A percentile compares a stretch with the other conserved stretches of the same genome.
Conservation (phyloP, 1,140 invertebrate species). For the Cydia pomonella region DNA sequence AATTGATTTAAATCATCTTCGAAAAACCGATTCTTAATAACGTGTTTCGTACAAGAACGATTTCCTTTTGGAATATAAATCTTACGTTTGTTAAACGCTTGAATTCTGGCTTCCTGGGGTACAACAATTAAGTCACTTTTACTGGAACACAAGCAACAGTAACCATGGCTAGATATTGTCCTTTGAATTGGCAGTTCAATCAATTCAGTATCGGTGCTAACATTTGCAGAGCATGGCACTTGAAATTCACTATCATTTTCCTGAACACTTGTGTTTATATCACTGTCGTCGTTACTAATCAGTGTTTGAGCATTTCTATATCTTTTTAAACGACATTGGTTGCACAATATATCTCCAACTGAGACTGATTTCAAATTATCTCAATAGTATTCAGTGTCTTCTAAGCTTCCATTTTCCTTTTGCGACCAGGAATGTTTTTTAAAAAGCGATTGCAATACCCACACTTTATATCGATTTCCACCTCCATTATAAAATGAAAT, state of each 20-base stretch:
- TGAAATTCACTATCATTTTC: too few relatives aligned
- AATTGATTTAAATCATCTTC: constrained; percentile 22
- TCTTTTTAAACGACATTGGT: too few relatives aligned
- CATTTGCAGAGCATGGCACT: too few relatives aligned
- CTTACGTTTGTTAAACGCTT: not conserved
- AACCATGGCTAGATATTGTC: not conserved
- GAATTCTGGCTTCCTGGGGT: not conserved
- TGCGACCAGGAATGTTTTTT: constrained; percentile 9
- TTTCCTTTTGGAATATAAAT: constrained; percentile 18
- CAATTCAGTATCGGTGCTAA: too few relatives aligned
- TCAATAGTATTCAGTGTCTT: not conserved
- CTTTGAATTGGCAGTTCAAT: constrained; percentile 6
- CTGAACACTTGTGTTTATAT: too few relatives aligned
- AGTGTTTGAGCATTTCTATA: too few relatives aligned
- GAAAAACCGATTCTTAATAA: constrained; percentile 15
- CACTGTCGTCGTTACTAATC: too few relatives aligned
- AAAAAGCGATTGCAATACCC: not conserved
- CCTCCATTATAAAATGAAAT: not conserved
- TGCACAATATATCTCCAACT: not conserved
- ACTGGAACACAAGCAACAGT: not conserved
- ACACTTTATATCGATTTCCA: not conserved
- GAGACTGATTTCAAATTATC: constrained; percentile 9
- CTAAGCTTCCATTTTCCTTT: constrained; percentile 10
- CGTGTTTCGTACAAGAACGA: not conserved
- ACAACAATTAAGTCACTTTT: not conserved